Base-by-base conservation (phyloP, 2,888 invertebrate species). In the Blomia tropicalis region DNA sequence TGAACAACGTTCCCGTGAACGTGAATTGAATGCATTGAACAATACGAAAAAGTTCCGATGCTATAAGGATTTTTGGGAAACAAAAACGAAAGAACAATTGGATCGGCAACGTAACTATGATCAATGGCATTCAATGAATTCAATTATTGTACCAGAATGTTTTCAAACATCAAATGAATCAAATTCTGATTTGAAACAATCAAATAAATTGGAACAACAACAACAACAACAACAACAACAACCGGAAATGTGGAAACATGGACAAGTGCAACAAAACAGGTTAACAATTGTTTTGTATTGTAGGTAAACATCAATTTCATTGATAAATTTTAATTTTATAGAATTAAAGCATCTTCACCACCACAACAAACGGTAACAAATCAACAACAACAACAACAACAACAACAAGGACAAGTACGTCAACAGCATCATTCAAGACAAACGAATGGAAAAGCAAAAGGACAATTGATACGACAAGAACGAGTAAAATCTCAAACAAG, bases 61-160 rank as follows among this genome's bases (percentile, higher is more conserved):
- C 31, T 56, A 22, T 25, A 23, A 32, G 29, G 36, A 56, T 25
- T 56, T 32, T 19, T 56, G 56, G 56, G 56, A 56, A 7, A 56
- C 14, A 14, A 56, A 56, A 36, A 56, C 56, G 3, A 56, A 31
- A 22, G 56, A 56, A 25, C 17, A 14, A 19, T 14, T 29, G 31
- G 56, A 56, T 31, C 25, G 29, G 29, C 14, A 56, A 25, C 31
- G 2, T 14, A 56, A 56, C 25, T 27, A 32, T 29, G 29, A 27
- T 2, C 56, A 56, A 36, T 47, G 51, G 51, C 51, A 47, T n/a
- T 11, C 7, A n/a, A n/a, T 11, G 7, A 47, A 47, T n/a, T 14
- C 51, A 19, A n/a, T 47, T 7, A 27, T 47, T 27, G 51, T 7
- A 7, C 11, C 36, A n/a, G n/a, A n/a, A n/a, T n/a, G n/a, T n/a